phyloP scores from a whole-genome alignment of 2,797 vertebrate genomes.

The Carapus acus region DNA sequence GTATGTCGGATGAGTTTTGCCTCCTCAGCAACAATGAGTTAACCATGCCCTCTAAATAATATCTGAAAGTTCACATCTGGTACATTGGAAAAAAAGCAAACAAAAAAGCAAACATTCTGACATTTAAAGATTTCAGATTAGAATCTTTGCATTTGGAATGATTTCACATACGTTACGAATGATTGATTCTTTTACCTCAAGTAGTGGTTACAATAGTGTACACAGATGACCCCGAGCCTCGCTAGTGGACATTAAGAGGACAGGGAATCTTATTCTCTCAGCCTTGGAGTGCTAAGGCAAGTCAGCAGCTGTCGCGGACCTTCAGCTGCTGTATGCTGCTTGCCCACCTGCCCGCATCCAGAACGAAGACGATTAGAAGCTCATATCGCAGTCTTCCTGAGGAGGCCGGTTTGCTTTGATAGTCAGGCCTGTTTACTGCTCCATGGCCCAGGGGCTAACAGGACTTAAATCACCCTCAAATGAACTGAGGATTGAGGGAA shows the following conservation, averaged over 20 bases:
- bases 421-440: constrained; percentile 71
- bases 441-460: constrained; percentile 63
- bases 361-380: constrained; percentile 53
- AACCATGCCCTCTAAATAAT: too few species aligned
- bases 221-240: constrained; percentile 36
- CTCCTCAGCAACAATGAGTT: too few species aligned
- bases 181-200: too few species aligned
- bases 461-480: constrained; percentile 71
- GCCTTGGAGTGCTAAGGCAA: constrained; percentile 39
- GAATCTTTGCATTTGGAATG: constrained; percentile 14
- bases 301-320: constrained; percentile 40
- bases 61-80: too few species aligned
- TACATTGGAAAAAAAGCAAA: too few species aligned
- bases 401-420: constrained; percentile 70
- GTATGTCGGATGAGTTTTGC: too few species aligned
- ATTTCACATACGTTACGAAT: constrained; percentile 37
- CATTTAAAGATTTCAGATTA: too few species aligned
- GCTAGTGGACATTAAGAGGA: constrained; percentile 36
- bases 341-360: constrained; percentile 35
- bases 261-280: constrained; percentile 40
- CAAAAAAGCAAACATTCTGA: too few species aligned
- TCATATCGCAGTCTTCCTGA: constrained; percentile 70
- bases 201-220: constrained; percentile 39
- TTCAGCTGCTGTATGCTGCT: constrained; percentile 29
- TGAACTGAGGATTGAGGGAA: constrained; percentile 73